Conservation (phyloP, 1,140 invertebrate genomes). For the Leptopilina boulardi region DNA sequence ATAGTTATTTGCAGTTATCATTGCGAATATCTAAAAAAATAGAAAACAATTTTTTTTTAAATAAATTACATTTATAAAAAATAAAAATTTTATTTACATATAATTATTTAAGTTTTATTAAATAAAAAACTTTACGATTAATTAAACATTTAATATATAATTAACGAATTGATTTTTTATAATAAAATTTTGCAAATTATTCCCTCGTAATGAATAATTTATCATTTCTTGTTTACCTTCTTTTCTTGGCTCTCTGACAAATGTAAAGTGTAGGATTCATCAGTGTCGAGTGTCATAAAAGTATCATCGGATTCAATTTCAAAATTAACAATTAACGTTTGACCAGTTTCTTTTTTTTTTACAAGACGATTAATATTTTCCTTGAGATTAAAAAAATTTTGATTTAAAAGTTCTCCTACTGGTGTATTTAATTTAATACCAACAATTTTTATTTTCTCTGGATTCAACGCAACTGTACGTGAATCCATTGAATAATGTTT, state of each 20-base stretch:
- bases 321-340: conserved; percentile 62
- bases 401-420: conserved; percentile 69
- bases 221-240: background rate
- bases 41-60: too few relatives aligned
- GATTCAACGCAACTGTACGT: conserved; percentile 78
- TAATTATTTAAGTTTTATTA: too few relatives aligned
- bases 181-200: too few relatives aligned
- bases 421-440: conserved; percentile 65
- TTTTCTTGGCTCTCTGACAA: conserved; percentile 55
- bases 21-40: conserved; percentile 74
- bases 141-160: too few relatives aligned
- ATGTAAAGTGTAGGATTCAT: conserved; percentile 83
- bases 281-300: conserved; percentile 77
- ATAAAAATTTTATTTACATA: too few relatives aligned
- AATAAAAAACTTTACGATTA: too few relatives aligned
- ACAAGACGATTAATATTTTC: conserved; percentile 40
- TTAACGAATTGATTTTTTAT: too few relatives aligned
- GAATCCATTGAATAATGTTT: conserved; percentile 78
- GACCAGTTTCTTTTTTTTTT: conserved; percentile 44
- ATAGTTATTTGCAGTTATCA: conserved; percentile 80
- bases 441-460: conserved; percentile 76
- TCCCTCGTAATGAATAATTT: too few relatives aligned
- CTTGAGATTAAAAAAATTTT: conserved; percentile 64
- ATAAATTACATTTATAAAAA: too few relatives aligned
- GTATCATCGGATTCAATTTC: conserved; percentile 41